These are phyloP conservation scores for Orchesella flavescens DNA, from an alignment of 2,888 invertebrate species.

Conservation along the genomic window DNA sequence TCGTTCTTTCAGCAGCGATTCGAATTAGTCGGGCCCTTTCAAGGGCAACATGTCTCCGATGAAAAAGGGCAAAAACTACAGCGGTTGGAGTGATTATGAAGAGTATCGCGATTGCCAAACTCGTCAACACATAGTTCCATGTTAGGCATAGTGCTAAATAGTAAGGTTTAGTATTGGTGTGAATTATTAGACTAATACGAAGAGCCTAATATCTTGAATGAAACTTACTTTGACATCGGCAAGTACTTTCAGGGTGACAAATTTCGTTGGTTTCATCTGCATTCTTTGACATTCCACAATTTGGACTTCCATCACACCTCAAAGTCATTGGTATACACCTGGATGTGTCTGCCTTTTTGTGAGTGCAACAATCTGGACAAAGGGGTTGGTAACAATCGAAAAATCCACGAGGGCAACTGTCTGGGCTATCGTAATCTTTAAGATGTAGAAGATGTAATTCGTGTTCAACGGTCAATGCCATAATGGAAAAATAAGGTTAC, in stretches of 20 bases:
- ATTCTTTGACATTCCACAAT: constrained; percentile 46
- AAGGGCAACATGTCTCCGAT: constrained; percentile 57
- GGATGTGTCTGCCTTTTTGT: background rate
- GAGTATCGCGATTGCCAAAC: constrained; percentile 54
- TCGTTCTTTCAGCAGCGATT: constrained; percentile 32
- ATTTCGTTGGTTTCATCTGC: constrained; percentile 40
- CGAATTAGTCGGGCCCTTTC: constrained; percentile 33
- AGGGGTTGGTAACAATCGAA: constrained; percentile 22
- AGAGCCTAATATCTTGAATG: background rate
- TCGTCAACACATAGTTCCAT: constrained; percentile 50
- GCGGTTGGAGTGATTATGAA: constrained; percentile 63
- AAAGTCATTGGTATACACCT: constrained; percentile 42
- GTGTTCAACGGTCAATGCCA: too few relatives aligned
- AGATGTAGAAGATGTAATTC: background rate
- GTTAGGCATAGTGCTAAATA: constrained; percentile 10
- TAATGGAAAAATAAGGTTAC: too few relatives aligned
- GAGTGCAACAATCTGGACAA: constrained; percentile 35
- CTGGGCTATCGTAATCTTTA: background rate
- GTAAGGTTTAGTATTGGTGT: background rate
- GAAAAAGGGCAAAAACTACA: constrained; percentile 58
- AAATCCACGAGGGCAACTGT: background rate
- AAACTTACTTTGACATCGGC: constrained; percentile 28
- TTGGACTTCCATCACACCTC: constrained; percentile 40
- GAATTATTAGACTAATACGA: background rate
- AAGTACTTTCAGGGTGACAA: constrained; percentile 24